Base-by-base conservation (phyloP, 1,140 invertebrate genomes). In the Belonocnema kinseyi region DNA sequence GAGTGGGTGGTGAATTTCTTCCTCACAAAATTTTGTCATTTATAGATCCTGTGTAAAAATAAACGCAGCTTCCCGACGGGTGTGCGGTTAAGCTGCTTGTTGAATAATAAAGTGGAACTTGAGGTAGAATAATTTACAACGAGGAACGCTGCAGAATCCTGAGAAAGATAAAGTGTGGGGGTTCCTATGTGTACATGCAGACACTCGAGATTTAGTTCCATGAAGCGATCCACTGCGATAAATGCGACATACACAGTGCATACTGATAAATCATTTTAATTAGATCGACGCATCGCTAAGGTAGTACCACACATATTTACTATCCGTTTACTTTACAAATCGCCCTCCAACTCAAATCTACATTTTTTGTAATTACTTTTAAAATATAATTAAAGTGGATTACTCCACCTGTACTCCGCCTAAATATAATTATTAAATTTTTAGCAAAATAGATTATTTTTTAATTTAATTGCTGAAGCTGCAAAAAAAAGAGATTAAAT, bases 91-190 rank as follows among this genome's bases (percentile, higher is more conserved):
- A 58, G 17, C 11, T 58, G 19, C 13, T 58, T 14, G 17, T 21
- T 26, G 21, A 58, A 58, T 58, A 26, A 58, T 58, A 26, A 58
- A 58, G 56, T 26, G 17, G 8, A 58, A 58, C 56, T 58, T 58
- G 56, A 17, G 10, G 56, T 33, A 58, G 56, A 58, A 58, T 58
- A 58, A 58, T 58, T 58, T 21, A 58, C 26, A 11, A 17, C 54
- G 54, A 21, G 56, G 56, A 58, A 11, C 10, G 11, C 8, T 58
- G 26, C 14, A 58, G n/a, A 56, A 3, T 26, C 40, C 40, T 58
- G 21, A 58, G 56, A 58, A 58, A 33, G 21, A 58, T 58, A 58
- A 58, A 21, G 17, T 26, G 19, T 13, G 19, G 17, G 54, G 19
- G n/a, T n/a, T 56, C 17, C 4, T 56, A 46, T 11, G 10, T 46